Evolutionary conservation across 2,797 vertebrate genomes (phyloP).

Genomic region (Clangula hyemalis): DNA sequence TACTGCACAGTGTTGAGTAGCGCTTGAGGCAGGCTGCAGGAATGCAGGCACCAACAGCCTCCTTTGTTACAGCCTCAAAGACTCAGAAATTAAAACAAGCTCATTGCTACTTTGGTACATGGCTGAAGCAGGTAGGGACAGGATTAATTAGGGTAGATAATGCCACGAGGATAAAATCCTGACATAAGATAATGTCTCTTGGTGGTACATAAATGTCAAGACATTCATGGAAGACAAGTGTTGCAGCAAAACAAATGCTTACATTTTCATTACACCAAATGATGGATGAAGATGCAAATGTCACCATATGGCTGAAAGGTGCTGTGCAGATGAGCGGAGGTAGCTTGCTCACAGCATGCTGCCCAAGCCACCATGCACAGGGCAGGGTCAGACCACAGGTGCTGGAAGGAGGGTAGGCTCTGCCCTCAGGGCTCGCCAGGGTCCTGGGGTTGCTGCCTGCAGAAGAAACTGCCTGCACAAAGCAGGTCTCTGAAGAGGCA

Average conservation of each 20-base stretch:
- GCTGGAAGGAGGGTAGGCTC: background rate
- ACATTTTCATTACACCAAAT: slow-evolving; percentile 5
- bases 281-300: slow-evolving; percentile 43
- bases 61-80: background rate
- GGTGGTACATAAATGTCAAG: slow-evolving; percentile 60
- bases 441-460: background rate
- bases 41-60: background rate
- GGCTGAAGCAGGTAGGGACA: background rate
- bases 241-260: slow-evolving; percentile 20
- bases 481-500: background rate
- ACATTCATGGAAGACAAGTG: slow-evolving; percentile 20
- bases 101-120: background rate
- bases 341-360: rapidly evolving
- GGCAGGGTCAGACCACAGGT: background rate
- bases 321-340: background rate
- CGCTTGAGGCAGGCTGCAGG: rapidly evolving
- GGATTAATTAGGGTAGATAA: slow-evolving; percentile 49
- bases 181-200: slow-evolving; percentile 10
- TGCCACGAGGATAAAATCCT: slow-evolving; percentile 45
- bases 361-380: background rate
- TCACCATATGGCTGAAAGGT: slow-evolving; percentile 36
- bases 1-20: background rate
- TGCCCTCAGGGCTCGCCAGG: background rate
- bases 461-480: background rate
- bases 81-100: background rate